phyloP scores from a whole-genome alignment of 2,797 vertebrate genomes.

The Ctenopoma multispine region DNA sequence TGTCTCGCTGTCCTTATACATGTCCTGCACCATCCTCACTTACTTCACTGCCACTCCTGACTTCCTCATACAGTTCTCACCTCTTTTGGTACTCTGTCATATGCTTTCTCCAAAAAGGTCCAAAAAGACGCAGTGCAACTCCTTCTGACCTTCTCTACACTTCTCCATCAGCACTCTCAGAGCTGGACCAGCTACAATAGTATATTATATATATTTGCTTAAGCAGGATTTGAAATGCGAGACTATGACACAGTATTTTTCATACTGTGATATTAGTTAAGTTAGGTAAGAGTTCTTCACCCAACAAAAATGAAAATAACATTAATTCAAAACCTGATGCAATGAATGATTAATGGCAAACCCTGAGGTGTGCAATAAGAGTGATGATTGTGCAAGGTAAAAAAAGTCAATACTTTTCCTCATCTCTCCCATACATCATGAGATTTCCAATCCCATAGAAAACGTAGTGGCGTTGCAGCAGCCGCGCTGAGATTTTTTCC shows the following conservation, averaged over 20 bases:
- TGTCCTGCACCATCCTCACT: too few relatives aligned
- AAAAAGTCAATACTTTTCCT: slow-evolving; percentile 62
- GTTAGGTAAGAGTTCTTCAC: slow-evolving; percentile 3
- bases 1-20: too few relatives aligned
- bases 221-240: neutral
- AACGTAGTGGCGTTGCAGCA: slow-evolving; percentile 27
- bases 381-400: slow-evolving; percentile 47
- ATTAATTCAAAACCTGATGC: slow-evolving; percentile 36
- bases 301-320: slow-evolving; percentile 26
- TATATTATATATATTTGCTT: too few relatives aligned
- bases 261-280: neutral
- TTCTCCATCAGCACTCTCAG: too few relatives aligned
- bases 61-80: too few relatives aligned
- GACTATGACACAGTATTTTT: neutral
- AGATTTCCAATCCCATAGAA: slow-evolving; percentile 57
- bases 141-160: too few relatives aligned
- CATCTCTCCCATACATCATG: slow-evolving; percentile 62
- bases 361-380: slow-evolving; percentile 49
- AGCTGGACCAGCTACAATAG: too few relatives aligned
- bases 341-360: slow-evolving; percentile 53
- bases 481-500: slow-evolving; percentile 12
- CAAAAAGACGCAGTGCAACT: too few relatives aligned
- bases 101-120: too few relatives aligned
- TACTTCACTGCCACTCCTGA: too few relatives aligned
- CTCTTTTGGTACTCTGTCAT: too few relatives aligned